These are phyloP conservation scores for Tinea trinotella DNA, from an alignment of 2,888 invertebrate genomes.

Conservation along the genomic window DNA sequence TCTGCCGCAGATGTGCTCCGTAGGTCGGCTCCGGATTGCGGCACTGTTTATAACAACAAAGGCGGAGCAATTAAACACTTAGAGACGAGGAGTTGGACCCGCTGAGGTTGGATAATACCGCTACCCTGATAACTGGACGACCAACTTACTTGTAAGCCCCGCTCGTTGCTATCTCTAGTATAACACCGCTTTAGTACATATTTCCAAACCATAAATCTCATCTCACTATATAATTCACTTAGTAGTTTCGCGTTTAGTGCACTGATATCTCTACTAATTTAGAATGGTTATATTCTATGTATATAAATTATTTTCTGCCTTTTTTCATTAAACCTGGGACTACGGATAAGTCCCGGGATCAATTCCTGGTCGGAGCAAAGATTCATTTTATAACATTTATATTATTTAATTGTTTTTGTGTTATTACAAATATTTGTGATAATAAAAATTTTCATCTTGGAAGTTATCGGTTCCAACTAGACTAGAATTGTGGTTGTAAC, in stretches of 20 bases:
- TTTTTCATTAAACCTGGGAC: no score
- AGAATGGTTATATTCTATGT: no score
- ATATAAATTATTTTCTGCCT: no score
- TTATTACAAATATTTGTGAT: no score
- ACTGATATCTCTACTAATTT: no score
- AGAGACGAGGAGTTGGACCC: conserved; percentile 36
- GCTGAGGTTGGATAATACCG: conserved; percentile 32
- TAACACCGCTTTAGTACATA: neutral
- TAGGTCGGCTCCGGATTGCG: conserved; percentile 34
- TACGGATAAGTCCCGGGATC: no score
- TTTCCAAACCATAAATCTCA: conserved; percentile 5
- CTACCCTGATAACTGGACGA: conserved; percentile 22
- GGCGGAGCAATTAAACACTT: conserved; percentile 56
- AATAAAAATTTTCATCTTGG: no score
- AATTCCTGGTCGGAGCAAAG: no score
- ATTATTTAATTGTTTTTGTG: no score
- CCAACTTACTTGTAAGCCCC: conserved; percentile 16
- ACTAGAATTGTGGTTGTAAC: no score
- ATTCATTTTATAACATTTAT: no score
- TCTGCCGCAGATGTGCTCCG: conserved; percentile 42
- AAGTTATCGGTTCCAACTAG: no score
- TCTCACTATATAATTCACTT: conserved; percentile 1
- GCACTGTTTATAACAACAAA: conserved; percentile 56
- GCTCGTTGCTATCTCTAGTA: neutral
- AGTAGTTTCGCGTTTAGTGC: neutral